phyloP scores from a whole-genome alignment of 2,888 invertebrate genomes.

The Hanleya hanleyi region DNA sequence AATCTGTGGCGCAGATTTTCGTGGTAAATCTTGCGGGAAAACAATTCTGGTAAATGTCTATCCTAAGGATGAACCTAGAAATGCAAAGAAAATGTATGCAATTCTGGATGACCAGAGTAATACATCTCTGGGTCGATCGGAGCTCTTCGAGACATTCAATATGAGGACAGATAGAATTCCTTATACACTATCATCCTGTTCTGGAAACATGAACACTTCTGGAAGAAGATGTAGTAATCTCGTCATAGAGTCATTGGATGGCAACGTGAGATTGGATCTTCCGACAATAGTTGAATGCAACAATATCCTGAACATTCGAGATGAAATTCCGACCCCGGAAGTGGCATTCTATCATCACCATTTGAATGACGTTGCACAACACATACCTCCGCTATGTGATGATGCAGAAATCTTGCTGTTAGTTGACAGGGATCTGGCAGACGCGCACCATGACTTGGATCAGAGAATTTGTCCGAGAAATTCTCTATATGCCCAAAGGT shows the following conservation, averaged over 20 bases:
- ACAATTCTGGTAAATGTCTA: constrained; percentile 16
- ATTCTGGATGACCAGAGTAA: constrained; percentile 11
- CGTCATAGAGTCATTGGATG: constrained; percentile 24
- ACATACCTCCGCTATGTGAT: not conserved
- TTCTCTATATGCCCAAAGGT: constrained; percentile 3
- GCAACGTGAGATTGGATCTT: not conserved
- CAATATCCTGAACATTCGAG: constrained; percentile 4
- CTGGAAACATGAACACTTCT: not conserved
- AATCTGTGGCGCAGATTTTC: constrained; percentile 16
- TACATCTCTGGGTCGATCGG: not conserved
- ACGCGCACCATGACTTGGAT: not conserved
- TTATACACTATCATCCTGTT: constrained; percentile 5
- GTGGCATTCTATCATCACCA: constrained; percentile 6
- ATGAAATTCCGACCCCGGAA: no score
- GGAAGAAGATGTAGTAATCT: constrained; percentile 16
- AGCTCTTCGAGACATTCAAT: not conserved
- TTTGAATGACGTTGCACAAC: not conserved
- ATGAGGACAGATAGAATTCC: not conserved
- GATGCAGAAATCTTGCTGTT: not conserved
- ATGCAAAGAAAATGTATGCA: not conserved
- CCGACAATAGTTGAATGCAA: constrained; percentile 6
- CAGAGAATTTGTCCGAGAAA: not conserved
- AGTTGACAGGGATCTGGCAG: constrained; percentile 2
- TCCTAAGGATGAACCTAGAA: constrained; percentile 4
- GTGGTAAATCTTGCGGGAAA: constrained; percentile 22